phyloP scores from a whole-genome alignment of 2,797 vertebrate species.

The Capromys pilorides region DNA sequence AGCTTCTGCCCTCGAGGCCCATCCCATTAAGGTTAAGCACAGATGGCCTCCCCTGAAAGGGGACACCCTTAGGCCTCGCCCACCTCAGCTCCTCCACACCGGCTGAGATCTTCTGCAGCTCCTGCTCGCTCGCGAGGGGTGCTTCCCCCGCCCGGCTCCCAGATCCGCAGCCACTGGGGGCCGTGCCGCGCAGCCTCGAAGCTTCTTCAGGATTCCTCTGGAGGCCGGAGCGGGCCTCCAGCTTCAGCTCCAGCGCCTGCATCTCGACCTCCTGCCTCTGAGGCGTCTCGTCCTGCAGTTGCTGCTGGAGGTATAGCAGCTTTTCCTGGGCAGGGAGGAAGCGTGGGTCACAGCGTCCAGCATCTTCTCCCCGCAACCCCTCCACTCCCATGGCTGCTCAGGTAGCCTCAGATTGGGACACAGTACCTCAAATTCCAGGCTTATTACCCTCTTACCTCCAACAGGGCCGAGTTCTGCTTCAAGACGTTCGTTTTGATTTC shows the following conservation, averaged over 20 bases:
- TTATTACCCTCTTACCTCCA: constrained; percentile 74
- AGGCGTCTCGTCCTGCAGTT: constrained; percentile 78
- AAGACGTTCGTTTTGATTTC: constrained; percentile 83
- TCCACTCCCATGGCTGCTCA: background rate
- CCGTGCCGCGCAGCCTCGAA: background rate
- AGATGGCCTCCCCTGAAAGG: background rate
- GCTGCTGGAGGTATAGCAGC: constrained; percentile 79
- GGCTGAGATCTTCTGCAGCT: constrained; percentile 70
- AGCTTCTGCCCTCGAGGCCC: background rate
- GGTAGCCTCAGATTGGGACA: background rate
- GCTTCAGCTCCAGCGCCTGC: constrained; percentile 71
- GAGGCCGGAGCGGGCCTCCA: constrained; percentile 50
- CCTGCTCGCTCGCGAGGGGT: constrained; percentile 48
- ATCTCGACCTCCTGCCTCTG: constrained; percentile 73
- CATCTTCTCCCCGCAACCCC: background rate
- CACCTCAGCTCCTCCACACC: constrained; percentile 76
- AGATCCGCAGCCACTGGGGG: constrained; percentile 22
- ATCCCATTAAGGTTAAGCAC: background rate
- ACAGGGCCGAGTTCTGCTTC: constrained; percentile 81
- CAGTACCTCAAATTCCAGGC: background rate
- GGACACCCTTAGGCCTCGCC: fast-evolving
- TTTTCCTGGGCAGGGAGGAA: constrained; percentile 75
- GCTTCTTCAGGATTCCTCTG: constrained; percentile 44
- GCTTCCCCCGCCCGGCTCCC: constrained; percentile 41
- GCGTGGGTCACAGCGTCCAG: background rate